Base-by-base conservation (phyloP, 1,140 invertebrate species). In the Asobara japonica region DNA sequence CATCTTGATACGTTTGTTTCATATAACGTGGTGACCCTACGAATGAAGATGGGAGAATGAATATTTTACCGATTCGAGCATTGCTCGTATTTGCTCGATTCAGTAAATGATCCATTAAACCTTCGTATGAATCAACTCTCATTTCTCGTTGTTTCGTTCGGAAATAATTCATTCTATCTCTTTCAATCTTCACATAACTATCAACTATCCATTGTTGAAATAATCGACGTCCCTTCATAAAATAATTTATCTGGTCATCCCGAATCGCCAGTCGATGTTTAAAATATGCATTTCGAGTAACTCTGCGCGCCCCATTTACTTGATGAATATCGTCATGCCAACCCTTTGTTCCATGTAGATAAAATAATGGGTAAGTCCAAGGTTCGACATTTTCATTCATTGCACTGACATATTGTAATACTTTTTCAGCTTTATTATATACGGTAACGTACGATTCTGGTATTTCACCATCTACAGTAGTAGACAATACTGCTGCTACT, bases 161-260 rank as follows among this genome's bases (percentile, higher is more conserved):
- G 10, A 78, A 31, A 73, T 36, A 78, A 62, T 73, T 62, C 64
- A 78, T 48, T 71, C 68, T 36, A 66, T 51, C 41, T 66, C 20
- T 66, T 30, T 71, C 69, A 13, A 64, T 72, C 41, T 71, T 67
- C 16, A 73, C 72, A 33, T 71, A 77, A 18, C 18, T 48, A 48
- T 48, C 45, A 6, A 48, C 45, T 16, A 18, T 48, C 45, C 45
- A 48, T 48, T 48, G 45, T 18, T 48, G 45, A 2, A 48, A 48
- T 18, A 48, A 48, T 48, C 45, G 45, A 16, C 45, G 45, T 16
- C 45, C 45, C 16, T 16, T 2, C 16, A 48, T 13, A 16, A 48
- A 16, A 16, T 48, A 48, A 48, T 48, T 48, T 13, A 13, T 16
- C 6, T 13, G 6, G 16, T 72, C 87, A 77, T 75, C 89, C 89